Conservation (phyloP, 2,113 vertebrate genomes). For the Zosterops lateralis region DNA sequence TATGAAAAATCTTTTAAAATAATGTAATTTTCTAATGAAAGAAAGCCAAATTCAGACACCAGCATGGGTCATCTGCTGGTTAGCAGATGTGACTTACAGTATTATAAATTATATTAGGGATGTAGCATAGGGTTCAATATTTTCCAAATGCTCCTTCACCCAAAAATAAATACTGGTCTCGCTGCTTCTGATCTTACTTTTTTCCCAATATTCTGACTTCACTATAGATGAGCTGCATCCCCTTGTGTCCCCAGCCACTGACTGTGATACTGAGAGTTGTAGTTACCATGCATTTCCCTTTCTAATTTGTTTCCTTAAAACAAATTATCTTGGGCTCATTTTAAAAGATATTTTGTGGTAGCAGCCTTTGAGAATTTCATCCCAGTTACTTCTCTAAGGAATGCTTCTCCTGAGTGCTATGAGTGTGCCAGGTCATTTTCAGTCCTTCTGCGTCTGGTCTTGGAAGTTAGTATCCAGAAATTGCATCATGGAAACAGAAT, state of each 20-base stretch:
- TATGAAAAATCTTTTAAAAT: conserved; percentile 32
- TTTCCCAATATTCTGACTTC: background rate
- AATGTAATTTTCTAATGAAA: conserved; percentile 22
- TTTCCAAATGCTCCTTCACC: background rate
- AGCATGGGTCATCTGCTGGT: background rate
- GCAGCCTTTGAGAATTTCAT: background rate
- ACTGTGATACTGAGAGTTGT: background rate
- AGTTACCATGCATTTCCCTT: background rate
- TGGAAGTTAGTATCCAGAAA: background rate
- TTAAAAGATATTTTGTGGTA: background rate
- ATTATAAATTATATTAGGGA: background rate
- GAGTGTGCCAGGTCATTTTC: background rate
- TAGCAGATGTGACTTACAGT: background rate
- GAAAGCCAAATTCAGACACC: background rate
- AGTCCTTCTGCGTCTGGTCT: background rate
- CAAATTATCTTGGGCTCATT: background rate
- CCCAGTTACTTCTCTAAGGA: background rate
- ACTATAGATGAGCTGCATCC: background rate
- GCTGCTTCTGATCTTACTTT: background rate
- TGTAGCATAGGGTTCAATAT: background rate
- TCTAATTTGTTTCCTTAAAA: background rate
- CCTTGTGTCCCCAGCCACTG: accelerated
- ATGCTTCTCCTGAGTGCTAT: background rate
- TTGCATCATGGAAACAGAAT: background rate
- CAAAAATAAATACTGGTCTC: background rate